Evolutionary conservation across 2,888 invertebrate species (phyloP).

Genomic region (Chloroclystis v-ata): DNA sequence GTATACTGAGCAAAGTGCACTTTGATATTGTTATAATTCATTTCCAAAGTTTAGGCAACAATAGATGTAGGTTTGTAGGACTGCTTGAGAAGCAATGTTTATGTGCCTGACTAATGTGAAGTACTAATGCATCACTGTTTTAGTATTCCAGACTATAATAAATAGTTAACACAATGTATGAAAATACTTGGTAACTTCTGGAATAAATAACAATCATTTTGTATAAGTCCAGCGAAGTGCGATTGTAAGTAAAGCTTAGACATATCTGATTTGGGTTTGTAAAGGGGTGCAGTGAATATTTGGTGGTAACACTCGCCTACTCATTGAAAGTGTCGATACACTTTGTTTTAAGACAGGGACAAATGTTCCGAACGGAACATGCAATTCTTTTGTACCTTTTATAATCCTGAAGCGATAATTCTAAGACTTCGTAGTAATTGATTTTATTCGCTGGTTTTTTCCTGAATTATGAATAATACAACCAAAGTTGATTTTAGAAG

Average conservation of each 20-base stretch:
- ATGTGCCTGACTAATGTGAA: background rate
- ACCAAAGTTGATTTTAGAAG: constrained; percentile 16
- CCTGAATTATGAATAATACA: background rate
- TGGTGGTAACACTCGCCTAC: background rate
- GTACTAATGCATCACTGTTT: background rate
- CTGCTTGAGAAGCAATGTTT: background rate
- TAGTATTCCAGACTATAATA: background rate
- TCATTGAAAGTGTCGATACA: background rate
- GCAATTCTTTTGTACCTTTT: constrained; percentile 1
- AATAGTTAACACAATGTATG: no score
- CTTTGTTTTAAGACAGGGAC: background rate
- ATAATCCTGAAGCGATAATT: background rate
- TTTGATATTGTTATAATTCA: no score
- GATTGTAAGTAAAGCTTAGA: background rate
- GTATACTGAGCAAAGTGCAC: no score
- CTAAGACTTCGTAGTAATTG: background rate
- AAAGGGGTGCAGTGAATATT: background rate
- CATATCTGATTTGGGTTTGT: background rate
- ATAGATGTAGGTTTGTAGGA: no score
- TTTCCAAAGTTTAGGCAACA: no score
- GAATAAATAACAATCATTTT: no score
- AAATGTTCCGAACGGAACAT: background rate
- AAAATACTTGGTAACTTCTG: no score
- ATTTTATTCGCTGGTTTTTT: background rate
- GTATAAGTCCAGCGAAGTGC: no score